Conservation (phyloP, 2,113 vertebrate species). For the Suncus etruscus region DNA sequence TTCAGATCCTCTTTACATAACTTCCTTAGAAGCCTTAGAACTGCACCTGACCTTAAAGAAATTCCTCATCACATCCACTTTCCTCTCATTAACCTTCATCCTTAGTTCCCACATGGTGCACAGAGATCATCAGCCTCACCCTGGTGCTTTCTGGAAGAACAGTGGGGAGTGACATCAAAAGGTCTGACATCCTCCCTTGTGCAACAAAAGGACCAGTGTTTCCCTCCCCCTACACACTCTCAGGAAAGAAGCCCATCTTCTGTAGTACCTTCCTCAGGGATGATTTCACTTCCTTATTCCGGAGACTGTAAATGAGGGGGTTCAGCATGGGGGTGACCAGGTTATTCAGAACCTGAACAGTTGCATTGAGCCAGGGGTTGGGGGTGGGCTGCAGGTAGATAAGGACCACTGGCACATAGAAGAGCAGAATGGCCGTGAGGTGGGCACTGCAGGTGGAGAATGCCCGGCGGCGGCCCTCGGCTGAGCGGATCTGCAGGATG, state of each 20-base stretch:
- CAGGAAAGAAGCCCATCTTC: constrained; percentile 4
- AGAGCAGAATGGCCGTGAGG: constrained; percentile 77
- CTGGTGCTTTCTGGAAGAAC: too few species aligned
- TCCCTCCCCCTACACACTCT: not conserved
- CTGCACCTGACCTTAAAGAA: not conserved
- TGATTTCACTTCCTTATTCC: constrained; percentile 78
- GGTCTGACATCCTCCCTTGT: not conserved
- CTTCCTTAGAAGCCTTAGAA: not conserved
- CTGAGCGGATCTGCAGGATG: constrained; percentile 74
- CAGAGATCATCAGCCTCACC: not conserved
- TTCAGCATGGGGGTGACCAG: constrained; percentile 79
- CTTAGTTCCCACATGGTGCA: not conserved
- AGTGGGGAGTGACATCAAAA: not conserved
- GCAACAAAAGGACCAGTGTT: fast-evolving
- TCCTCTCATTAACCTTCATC: not conserved
- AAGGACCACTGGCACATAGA: constrained; percentile 79
- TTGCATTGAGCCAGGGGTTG: constrained; percentile 68
- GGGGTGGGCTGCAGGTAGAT: constrained; percentile 79
- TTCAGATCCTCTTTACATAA: not conserved
- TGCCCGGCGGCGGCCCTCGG: constrained; percentile 59
- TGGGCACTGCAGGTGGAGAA: constrained; percentile 83
- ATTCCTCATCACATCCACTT: not conserved
- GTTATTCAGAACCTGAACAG: constrained; percentile 77
- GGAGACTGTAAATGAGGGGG: constrained; percentile 76
- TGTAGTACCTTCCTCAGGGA: constrained; percentile 55